A percentile compares a stretch with the other conserved stretches of the same genome.
These are phyloP conservation scores for Drosophila triauraria DNA, from an alignment of 1,140 invertebrate species.

Conservation along the genomic window DNA sequence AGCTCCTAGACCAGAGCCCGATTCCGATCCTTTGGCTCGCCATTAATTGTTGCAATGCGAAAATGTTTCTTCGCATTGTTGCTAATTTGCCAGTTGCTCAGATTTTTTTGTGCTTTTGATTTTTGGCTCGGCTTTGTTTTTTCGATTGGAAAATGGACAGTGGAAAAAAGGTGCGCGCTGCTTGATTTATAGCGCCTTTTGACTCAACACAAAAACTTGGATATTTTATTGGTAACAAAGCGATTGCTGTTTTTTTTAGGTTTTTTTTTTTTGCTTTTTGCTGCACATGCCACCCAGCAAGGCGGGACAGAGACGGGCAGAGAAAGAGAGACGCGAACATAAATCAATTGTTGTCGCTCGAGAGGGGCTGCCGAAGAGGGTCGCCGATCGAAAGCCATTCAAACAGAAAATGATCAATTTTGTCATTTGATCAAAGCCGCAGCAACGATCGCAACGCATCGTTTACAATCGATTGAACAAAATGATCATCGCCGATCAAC, in stretches of 20 bases:
- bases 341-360: slow-evolving; percentile 75
- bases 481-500: slow-evolving; percentile 74
- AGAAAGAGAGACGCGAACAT: slow-evolving; percentile 52
- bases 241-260: slow-evolving; percentile 38
- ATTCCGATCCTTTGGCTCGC: slow-evolving; percentile 46
- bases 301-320: slow-evolving; percentile 48
- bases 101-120: slow-evolving; percentile 30
- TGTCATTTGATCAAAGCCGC: slow-evolving; percentile 84
- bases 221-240: slow-evolving; percentile 77
- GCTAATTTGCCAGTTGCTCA: slow-evolving; percentile 67
- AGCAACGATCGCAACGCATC: slow-evolving; percentile 82
- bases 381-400: slow-evolving; percentile 72
- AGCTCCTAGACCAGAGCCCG: slow-evolving; percentile 21
- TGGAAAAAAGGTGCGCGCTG: slow-evolving; percentile 58
- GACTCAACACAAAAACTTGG: slow-evolving; percentile 76
- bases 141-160: slow-evolving; percentile 23
- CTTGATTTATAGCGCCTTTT: slow-evolving; percentile 82
- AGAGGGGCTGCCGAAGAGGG: slow-evolving; percentile 9
- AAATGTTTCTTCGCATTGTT: slow-evolving; percentile 70
- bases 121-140: slow-evolving; percentile 26
- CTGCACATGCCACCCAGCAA: slow-evolving; percentile 70
- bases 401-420: slow-evolving; percentile 85
- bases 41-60: slow-evolving; percentile 80
- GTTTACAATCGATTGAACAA: slow-evolving; percentile 83
- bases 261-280: slow-evolving; percentile 36